These are phyloP conservation scores for Ostrea denselamellosa DNA, from an alignment of 1,140 invertebrate genomes.

Conservation along the genomic window DNA sequence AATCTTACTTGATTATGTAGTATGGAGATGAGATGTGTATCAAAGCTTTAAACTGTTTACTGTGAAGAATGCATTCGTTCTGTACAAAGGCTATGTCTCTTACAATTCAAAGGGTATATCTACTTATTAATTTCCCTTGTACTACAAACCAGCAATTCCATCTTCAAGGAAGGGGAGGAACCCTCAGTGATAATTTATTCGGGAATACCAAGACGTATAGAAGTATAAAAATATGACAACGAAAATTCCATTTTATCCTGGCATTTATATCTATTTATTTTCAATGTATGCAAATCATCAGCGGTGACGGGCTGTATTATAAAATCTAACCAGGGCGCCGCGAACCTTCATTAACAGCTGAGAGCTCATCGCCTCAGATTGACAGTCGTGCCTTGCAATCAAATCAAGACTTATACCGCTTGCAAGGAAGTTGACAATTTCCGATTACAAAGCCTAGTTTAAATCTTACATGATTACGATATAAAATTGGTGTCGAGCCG, in stretches of 20 bases:
- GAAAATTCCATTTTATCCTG: neutral
- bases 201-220: neutral
- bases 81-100: no score
- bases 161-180: neutral
- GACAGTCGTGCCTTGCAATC: neutral
- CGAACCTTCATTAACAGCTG: neutral
- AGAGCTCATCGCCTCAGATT: neutral
- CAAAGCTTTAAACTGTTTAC: no score
- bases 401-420: neutral
- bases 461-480: neutral
- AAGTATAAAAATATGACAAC: conserved; percentile 13
- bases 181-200: neutral
- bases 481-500: neutral
- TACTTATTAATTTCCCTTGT: no score
- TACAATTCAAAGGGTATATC: no score
- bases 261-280: conserved; percentile 23
- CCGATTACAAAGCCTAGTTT: neutral
- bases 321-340: neutral
- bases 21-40: neutral
- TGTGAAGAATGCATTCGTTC: no score
- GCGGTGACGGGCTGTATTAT: neutral
- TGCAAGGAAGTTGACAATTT: conserved; percentile 15
- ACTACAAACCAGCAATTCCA: neutral
- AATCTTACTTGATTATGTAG: neutral
- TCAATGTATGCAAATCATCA: conserved; percentile 17